Evolutionary conservation across 2,113 vertebrate genomes (phyloP), one percentile per base, ranked within the genome.

Genomic region (Anguilla japonica): DNA sequence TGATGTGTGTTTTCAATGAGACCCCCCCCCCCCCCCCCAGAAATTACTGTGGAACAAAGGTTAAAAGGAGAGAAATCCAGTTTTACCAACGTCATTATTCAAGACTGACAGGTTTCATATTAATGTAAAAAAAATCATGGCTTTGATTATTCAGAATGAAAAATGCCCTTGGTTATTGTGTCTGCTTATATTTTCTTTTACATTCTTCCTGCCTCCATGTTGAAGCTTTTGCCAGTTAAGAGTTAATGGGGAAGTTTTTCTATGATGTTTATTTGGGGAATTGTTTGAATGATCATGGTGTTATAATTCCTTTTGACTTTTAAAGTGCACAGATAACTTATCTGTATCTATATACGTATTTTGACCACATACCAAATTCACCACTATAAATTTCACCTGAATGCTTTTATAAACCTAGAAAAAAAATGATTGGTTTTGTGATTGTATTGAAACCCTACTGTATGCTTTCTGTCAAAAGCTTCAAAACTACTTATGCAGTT

Each of bases 191-290:
- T 57, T 26, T 67, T 67, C 57, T 60, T 60, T 60, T 60, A 79
- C 71, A 8, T 80, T 18, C 5, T 85, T 46, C 53, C 46, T 80
- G 80, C 84, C 84, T 85, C 84, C 11, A 13, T 46, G 29, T 80
- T 85, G 8, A 39, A 41, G 43, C 43, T 46, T 46, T 46, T 46
- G 43, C 34, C 26, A 29, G 40, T 79, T 85, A 79, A 20, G 2
- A 22, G 60, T 26, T 5, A 2, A 34, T 39, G 34, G 26, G 53
- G 53, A 63, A 67, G 18, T 20, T 56, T 13, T 83, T 53, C 26
- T 34, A 11, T 79, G 14, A 39, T 41, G 79, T 40, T 57, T 85
- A 60, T 18, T 67, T 26, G 60, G 60, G 20, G 2, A 67, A 67
- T 67, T 67, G 60, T 67, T 67, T 67, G 60, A 53, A 26, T 60